phyloP scores from a whole-genome alignment of 2,113 vertebrate species.

The Semnornis frantzii region DNA sequence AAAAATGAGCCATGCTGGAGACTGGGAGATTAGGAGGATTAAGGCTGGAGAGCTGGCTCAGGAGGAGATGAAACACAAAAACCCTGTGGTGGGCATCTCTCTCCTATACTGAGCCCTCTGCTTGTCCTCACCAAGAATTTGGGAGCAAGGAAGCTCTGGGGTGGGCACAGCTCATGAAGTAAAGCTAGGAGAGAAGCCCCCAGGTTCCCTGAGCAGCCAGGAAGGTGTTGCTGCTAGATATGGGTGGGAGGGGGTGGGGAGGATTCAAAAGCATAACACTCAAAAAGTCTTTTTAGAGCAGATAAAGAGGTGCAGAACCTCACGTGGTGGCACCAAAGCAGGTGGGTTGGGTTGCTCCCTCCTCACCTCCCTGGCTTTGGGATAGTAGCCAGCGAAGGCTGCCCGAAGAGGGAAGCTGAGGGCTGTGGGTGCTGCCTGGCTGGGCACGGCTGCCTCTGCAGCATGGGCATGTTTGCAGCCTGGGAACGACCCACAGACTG shows the following conservation, averaged over 20 bases:
- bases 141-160: background rate
- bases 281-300: background rate
- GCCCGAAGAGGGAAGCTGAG: background rate
- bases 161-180: fast-evolving
- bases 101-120: background rate
- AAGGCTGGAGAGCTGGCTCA: background rate
- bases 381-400: fast-evolving
- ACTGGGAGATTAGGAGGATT: constrained; percentile 37
- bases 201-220: fast-evolving
- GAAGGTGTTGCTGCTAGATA: fast-evolving
- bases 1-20: constrained; percentile 41
- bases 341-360: background rate
- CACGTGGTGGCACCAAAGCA: fast-evolving
- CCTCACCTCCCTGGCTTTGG: fast-evolving
- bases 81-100: background rate
- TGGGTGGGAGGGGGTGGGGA: no score
- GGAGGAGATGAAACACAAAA: background rate
- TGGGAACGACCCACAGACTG: fast-evolving
- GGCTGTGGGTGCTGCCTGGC: background rate
- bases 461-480: background rate
- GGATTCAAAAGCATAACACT: background rate
- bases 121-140: background rate
- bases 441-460: background rate
- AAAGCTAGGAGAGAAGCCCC: background rate
- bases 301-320: background rate